These are phyloP conservation scores for Fulmarus glacialis DNA, from an alignment of 2,113 vertebrate genomes.

Conservation along the genomic window DNA sequence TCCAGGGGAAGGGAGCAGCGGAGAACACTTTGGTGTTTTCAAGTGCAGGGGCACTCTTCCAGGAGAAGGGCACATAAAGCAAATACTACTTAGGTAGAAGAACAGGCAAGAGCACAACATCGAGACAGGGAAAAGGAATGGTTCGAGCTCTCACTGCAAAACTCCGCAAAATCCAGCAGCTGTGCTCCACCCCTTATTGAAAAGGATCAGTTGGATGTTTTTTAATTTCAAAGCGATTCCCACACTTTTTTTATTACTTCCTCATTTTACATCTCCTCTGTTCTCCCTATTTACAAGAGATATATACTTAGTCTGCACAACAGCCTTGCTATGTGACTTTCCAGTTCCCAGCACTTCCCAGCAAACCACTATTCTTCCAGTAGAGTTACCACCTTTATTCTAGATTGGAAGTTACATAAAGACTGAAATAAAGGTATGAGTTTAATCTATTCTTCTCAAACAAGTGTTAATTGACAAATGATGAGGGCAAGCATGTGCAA, in stretches of 20 bases:
- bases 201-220: background rate
- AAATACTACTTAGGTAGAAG: background rate
- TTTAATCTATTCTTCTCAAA: background rate
- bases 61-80: background rate
- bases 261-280: background rate
- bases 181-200: background rate
- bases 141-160: background rate
- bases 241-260: background rate
- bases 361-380: background rate
- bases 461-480: constrained; percentile 46
- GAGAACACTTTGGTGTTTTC: fast-evolving
- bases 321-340: background rate
- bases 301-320: background rate
- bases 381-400: background rate
- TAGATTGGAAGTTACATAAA: background rate
- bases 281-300: background rate
- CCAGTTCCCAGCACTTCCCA: background rate
- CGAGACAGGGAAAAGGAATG: background rate
- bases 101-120: background rate
- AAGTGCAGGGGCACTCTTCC: fast-evolving
- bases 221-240: background rate
- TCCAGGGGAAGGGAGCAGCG: background rate
- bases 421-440: background rate
- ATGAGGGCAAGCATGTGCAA: constrained; percentile 6
- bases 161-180: background rate